Conservation (phyloP, 2,888 invertebrate genomes). For the Aspidiotus rigidus region DNA sequence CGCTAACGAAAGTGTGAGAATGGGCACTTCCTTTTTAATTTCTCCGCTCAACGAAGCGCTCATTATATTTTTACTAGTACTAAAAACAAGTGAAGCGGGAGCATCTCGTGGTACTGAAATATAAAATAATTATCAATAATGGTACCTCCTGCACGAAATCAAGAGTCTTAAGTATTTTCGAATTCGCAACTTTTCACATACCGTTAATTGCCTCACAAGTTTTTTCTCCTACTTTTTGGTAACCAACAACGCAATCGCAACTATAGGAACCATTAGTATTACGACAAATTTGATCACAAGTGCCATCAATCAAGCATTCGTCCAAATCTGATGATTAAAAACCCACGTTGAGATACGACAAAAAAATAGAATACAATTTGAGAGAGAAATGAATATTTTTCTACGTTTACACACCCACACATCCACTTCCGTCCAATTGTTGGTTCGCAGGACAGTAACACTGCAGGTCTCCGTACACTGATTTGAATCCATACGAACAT, state of each 20-base stretch:
- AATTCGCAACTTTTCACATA: conserved; percentile 41
- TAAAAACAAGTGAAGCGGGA: conserved; percentile 57
- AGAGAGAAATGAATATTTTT: not conserved
- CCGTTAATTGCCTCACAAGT: conserved; percentile 63
- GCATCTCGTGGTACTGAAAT: conserved; percentile 54
- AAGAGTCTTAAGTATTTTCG: not conserved
- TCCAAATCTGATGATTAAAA: conserved; percentile 53
- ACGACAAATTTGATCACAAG: conserved; percentile 64
- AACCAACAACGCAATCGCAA: conserved; percentile 67
- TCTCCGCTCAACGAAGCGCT: conserved; percentile 53
- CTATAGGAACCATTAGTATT: conserved; percentile 58
- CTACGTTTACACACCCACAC: conserved; percentile 46
- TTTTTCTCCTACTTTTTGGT: conserved; percentile 47
- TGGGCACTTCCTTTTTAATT: conserved; percentile 43
- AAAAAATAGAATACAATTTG: not conserved
- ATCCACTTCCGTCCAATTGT: conserved; percentile 53
- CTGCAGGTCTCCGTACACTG: conserved; percentile 58
- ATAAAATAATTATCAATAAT: conserved; percentile 21
- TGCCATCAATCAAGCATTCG: conserved; percentile 62
- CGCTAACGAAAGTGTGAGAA: conserved; percentile 50
- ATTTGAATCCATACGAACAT: conserved; percentile 60
- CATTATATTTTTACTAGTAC: conserved; percentile 56
- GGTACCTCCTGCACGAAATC: not conserved
- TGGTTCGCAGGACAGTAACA: conserved; percentile 67
- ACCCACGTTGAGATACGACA: not conserved